A percentile compares a stretch with the other conserved stretches of the same genome.
Conservation (phyloP, 2,888 invertebrate species). For the Leptopterna dolabrata region DNA sequence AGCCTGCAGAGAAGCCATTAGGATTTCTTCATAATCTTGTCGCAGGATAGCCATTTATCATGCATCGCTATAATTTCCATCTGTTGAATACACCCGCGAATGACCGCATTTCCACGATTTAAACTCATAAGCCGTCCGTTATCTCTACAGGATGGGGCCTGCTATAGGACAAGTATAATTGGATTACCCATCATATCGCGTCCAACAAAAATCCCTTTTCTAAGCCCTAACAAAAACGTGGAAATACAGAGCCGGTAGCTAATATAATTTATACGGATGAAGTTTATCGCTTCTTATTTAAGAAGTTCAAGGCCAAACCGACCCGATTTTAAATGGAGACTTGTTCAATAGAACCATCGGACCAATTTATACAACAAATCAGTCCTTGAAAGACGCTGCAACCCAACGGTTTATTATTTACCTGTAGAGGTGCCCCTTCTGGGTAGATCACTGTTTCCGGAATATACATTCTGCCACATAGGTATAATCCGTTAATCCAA, state of each 20-base stretch:
- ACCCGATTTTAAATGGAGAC: no score
- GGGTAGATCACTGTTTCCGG: no score
- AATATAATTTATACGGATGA: background rate
- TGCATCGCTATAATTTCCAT: background rate
- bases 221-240: background rate
- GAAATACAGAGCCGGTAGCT: background rate
- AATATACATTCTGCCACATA: no score
- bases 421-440: no score
- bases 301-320: no score
- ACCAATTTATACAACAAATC: no score
- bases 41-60: background rate
- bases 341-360: no score
- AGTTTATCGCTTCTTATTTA: background rate
- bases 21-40: no score
- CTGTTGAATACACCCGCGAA: background rate
- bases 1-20: no score
- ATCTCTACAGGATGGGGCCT: background rate
- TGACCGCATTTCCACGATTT: background rate
- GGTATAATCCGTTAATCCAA: no score
- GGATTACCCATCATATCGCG: background rate
- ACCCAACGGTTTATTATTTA: no score
- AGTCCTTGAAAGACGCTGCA: no score
- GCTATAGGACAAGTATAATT: background rate
- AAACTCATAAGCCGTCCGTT: background rate
- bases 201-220: background rate